A percentile compares a stretch with the other conserved stretches of the same genome.
These are phyloP conservation scores for Alectoris magna DNA, from an alignment of 2,797 vertebrate species.

Conservation along the genomic window DNA sequence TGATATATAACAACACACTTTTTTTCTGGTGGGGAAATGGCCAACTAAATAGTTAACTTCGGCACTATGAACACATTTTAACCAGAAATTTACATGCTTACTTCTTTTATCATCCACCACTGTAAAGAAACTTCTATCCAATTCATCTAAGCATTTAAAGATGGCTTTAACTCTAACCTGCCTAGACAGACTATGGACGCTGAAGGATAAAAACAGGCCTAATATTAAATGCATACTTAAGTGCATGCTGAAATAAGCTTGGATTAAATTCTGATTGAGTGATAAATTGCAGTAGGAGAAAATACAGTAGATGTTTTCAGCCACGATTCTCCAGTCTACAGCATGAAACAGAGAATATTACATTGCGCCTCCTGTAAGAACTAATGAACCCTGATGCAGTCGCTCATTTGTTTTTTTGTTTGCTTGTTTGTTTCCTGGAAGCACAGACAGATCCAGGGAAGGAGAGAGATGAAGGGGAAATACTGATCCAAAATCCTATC, in stretches of 20 bases:
- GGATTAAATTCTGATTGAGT: background rate
- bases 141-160: background rate
- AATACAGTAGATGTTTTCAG: background rate
- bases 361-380: background rate
- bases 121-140: background rate
- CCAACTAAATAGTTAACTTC: conserved; percentile 14
- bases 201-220: background rate
- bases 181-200: background rate
- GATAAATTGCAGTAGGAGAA: background rate
- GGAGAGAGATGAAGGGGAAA: background rate
- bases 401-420: background rate
- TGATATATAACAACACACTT: background rate
- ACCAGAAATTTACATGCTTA: background rate
- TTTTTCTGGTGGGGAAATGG: background rate
- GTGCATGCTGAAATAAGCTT: background rate
- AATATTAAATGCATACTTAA: background rate
- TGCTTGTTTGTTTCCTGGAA: background rate
- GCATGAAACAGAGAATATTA: background rate
- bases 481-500: background rate
- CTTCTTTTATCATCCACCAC: background rate
- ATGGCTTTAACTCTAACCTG: background rate
- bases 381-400: background rate
- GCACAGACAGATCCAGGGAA: background rate
- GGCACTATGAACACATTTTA: background rate
- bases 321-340: background rate